Conservation (phyloP, 2,113 vertebrate species). For the Zingel zingel region DNA sequence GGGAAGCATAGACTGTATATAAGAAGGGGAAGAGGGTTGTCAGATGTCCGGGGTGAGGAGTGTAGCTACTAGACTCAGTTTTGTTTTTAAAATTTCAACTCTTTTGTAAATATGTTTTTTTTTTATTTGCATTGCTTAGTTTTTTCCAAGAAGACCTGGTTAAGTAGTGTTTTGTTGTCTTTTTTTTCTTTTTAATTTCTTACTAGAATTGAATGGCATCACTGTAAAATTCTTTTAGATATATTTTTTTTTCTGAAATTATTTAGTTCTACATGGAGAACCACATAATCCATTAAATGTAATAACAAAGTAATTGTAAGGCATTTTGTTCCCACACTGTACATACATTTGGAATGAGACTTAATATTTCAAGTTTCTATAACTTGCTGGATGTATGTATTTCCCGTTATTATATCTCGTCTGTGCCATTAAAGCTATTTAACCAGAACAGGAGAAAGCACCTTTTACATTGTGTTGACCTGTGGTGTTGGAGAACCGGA, state of each 20-base stretch:
- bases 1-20: too few species aligned
- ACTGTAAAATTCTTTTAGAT: background rate
- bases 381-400: background rate
- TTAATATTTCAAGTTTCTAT: background rate
- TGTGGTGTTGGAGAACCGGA: background rate
- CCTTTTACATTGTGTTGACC: background rate
- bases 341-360: background rate
- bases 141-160: conserved; percentile 61
- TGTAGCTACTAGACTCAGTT: conserved; percentile 1
- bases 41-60: background rate
- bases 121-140: conserved; percentile 28
- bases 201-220: background rate
- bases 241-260: background rate
- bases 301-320: background rate
- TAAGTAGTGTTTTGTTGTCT: conserved; percentile 33
- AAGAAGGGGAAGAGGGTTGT: too few species aligned
- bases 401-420: background rate
- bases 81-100: conserved; percentile 43
- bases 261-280: background rate
- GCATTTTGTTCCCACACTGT: too few species aligned
- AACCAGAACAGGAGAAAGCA: conserved; percentile 51
- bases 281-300: background rate
- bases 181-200: background rate
- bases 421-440: conserved; percentile 72
- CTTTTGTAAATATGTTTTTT: conserved; percentile 74